Percentiles rank a stretch among this genome's conserved stretches.
Conservation (phyloP, 2,888 invertebrate genomes). For the Lobophora halterata region DNA sequence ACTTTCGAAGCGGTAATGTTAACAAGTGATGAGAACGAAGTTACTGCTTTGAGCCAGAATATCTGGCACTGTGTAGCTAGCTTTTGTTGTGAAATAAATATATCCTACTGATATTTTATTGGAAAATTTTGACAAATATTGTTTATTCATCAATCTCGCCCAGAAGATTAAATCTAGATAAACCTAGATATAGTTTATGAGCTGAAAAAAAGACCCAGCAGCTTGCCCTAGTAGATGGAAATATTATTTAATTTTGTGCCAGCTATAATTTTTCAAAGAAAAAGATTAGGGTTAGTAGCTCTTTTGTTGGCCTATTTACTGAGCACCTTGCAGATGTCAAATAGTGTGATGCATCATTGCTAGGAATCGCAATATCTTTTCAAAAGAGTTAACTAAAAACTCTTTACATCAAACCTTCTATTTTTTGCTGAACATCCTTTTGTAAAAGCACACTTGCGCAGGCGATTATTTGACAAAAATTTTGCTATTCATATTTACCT, state of each 20-base stretch:
- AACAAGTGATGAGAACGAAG: too few species aligned
- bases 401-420: conserved; percentile 54
- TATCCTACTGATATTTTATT: too few species aligned
- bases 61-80: too few species aligned
- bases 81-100: too few species aligned
- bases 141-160: too few species aligned
- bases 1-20: too few species aligned
- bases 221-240: too few species aligned
- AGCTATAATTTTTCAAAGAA: not conserved
- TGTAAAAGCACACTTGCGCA: conserved; percentile 61
- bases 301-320: conserved; percentile 21
- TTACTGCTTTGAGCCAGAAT: too few species aligned
- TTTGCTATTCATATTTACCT: conserved; percentile 55
- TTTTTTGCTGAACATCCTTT: conserved; percentile 39
- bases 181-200: too few species aligned
- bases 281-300: conserved; percentile 15
- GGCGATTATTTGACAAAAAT: conserved; percentile 67
- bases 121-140: too few species aligned
- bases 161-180: too few species aligned
- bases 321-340: conserved; percentile 50
- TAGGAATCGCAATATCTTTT: conserved; percentile 45
- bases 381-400: conserved; percentile 36
- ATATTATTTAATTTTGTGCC: not conserved
- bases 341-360: conserved; percentile 38
- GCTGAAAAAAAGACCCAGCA: too few species aligned